Conservation (phyloP, 2,888 invertebrate genomes). For the Auanema sp. region DNA sequence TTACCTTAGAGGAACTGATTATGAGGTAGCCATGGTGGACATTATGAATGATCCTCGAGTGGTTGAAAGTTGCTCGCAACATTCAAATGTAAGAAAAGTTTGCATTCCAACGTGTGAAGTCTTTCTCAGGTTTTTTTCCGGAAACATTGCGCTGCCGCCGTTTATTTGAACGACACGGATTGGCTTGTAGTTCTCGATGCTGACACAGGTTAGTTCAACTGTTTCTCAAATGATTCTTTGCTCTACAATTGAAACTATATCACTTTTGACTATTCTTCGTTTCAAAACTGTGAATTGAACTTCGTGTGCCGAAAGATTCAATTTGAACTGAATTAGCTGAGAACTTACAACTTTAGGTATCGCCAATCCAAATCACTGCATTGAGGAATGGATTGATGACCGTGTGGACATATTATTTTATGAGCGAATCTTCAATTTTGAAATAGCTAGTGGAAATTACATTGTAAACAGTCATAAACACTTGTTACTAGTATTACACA, state of each 20-base stretch:
- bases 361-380: slow-evolving; percentile 63
- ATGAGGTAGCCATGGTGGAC: slow-evolving; percentile 53
- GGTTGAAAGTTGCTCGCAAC: slow-evolving; percentile 40
- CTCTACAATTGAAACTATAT: no score
- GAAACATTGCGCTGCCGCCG: slow-evolving; percentile 61
- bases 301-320: slow-evolving; percentile 1
- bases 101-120: neutral
- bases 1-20: slow-evolving; percentile 55
- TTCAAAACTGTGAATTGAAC: slow-evolving; percentile 3
- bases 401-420: slow-evolving; percentile 61
- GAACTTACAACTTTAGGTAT: slow-evolving; percentile 34
- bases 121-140: slow-evolving; percentile 57
- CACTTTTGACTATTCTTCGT: no score
- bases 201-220: slow-evolving; percentile 44
- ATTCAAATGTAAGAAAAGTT: slow-evolving; percentile 39
- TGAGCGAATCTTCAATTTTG: slow-evolving; percentile 63
- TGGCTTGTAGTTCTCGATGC: slow-evolving; percentile 63
- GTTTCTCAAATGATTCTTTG: neutral
- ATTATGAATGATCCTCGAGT: slow-evolving; percentile 50
- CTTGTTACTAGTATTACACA: neutral
- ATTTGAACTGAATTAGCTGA: neutral
- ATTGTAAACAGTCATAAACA: slow-evolving; percentile 31
- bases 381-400: slow-evolving; percentile 63
- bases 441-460: slow-evolving; percentile 62
- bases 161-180: slow-evolving; percentile 58